Base-by-base conservation (phyloP, 92 coral and sea anemone species). In the Virgularia gustaviana region DNA sequence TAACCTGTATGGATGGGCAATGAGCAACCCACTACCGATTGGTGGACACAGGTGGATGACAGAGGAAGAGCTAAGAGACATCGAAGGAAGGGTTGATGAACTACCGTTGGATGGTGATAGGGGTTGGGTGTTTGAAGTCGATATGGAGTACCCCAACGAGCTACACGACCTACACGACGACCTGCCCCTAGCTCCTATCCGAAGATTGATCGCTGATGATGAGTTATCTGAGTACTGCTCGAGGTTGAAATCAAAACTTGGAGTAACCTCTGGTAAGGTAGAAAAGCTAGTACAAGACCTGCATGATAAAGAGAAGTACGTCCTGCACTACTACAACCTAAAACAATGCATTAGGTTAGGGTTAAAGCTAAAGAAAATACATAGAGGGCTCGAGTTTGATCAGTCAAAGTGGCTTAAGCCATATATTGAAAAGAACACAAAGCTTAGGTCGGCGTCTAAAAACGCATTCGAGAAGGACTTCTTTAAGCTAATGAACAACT, bases 1-100 rank as follows among this genome's bases (percentile, higher is more conserved):
- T 36, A 58, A 58, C n/a, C 6, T 58, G 2, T 58, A 65, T 27
- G 72, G 72, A 4, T 42, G 37, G 56, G 72, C 72, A 1, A 65
- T 65, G 72, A 0, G 1, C 0, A 36, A 65, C 15, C 37, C 4
- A 2, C 12, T 65, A 42, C 72, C 72, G 2, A 42, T 16, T 0
- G 15, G 36, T 9, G 72, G 33, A 0, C 43, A 23, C 36, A 44
- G 43, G n/a, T 64, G 72, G 55, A 1, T 64, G 39, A 12, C 43
- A 6, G 36, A 4, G 3, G 53, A 42, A 1, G 24, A 65, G 10
- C 2, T 65, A 22, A 12, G 15, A 13, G 6, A 20, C 3, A 24
- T 2, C 29, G 36, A 64, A 20, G 12, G n/a, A n/a, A n/a, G n/a
- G n/a, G n/a, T n/a, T n/a, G n/a, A n/a, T n/a, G n/a, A n/a, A n/a